Percentiles rank a stretch among this genome's conserved stretches.
Evolutionary conservation across 2,797 vertebrate genomes (phyloP).

Genomic region (Halcyon badia): DNA sequence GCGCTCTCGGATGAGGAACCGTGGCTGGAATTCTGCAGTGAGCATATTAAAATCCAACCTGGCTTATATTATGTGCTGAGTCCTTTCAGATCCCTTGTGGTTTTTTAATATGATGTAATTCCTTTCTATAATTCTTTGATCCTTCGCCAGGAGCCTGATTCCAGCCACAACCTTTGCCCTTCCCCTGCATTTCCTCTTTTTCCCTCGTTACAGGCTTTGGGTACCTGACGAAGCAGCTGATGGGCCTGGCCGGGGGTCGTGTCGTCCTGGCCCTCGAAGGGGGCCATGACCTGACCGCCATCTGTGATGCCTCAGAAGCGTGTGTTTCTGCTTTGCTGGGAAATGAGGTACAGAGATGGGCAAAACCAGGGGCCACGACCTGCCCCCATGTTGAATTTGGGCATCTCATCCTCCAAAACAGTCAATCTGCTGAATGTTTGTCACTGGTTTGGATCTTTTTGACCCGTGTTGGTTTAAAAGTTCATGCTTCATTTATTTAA

Average conservation of each 20-base stretch:
- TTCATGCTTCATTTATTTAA: neutral
- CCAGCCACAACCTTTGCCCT: slow-evolving; percentile 41
- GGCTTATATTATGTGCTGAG: slow-evolving; percentile 77
- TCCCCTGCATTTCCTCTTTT: slow-evolving; percentile 79
- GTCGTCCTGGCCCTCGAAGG: slow-evolving; percentile 95
- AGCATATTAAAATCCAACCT: slow-evolving; percentile 79
- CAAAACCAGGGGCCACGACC: neutral
- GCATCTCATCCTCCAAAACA: neutral
- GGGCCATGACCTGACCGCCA: slow-evolving; percentile 97
- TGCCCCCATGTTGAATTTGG: fast-evolving
- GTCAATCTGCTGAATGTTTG: neutral
- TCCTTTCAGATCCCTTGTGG: slow-evolving; percentile 76
- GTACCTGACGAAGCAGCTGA: slow-evolving; percentile 98
- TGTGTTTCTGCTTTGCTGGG: slow-evolving; percentile 96
- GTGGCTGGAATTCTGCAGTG: slow-evolving; percentile 47
- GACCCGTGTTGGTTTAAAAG: neutral
- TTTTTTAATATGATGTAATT: slow-evolving; percentile 74
- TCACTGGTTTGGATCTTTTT: neutral
- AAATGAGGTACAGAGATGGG: slow-evolving; percentile 88
- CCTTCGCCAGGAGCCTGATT: slow-evolving; percentile 48
- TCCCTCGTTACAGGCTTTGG: slow-evolving; percentile 88
- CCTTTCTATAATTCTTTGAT: slow-evolving; percentile 69
- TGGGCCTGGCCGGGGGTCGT: slow-evolving; percentile 94
- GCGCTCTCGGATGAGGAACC: slow-evolving; percentile 57
- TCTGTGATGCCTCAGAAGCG: slow-evolving; percentile 96